Percentiles rank a stretch among this genome's conserved stretches.
These are phyloP conservation scores for Peromyscus polionotus DNA, from an alignment of 2,113 vertebrate genomes.

Conservation along the genomic window DNA sequence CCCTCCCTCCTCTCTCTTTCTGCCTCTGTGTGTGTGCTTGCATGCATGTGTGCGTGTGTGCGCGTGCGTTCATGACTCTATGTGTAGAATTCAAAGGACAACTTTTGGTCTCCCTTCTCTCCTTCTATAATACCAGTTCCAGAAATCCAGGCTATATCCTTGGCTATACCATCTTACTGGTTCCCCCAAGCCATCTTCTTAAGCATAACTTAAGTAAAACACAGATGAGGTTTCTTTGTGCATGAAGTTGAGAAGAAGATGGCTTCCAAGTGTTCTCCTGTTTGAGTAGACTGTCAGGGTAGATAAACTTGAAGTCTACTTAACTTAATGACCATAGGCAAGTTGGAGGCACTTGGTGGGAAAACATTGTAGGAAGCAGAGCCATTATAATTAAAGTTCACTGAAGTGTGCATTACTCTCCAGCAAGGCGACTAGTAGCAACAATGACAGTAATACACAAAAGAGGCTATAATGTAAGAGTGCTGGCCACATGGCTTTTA, in stretches of 20 bases:
- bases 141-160: not conserved
- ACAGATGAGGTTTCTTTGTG: not conserved
- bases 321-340: not conserved
- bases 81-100: not conserved
- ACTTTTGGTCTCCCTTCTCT: not conserved
- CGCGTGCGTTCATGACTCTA: not conserved
- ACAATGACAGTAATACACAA: constrained; percentile 42
- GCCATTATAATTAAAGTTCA: constrained; percentile 45
- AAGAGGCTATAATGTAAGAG: constrained; percentile 29
- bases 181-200: not conserved
- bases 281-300: not conserved
- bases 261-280: not conserved
- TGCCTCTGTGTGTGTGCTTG: not conserved
- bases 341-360: not conserved
- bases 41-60: too few relatives aligned
- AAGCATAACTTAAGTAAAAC: not conserved
- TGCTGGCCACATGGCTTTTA: constrained; percentile 6
- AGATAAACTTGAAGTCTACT: not conserved
- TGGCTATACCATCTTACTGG: too few relatives aligned
- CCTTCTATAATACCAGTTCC: not conserved
- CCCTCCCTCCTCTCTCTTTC: accelerated
- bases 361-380: constrained; percentile 24
- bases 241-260: not conserved
- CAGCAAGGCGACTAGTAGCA: constrained; percentile 31
- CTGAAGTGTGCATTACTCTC: not conserved